Evolutionary conservation across 2,797 vertebrate genomes (phyloP).

Genomic region (Karalla daura): DNA sequence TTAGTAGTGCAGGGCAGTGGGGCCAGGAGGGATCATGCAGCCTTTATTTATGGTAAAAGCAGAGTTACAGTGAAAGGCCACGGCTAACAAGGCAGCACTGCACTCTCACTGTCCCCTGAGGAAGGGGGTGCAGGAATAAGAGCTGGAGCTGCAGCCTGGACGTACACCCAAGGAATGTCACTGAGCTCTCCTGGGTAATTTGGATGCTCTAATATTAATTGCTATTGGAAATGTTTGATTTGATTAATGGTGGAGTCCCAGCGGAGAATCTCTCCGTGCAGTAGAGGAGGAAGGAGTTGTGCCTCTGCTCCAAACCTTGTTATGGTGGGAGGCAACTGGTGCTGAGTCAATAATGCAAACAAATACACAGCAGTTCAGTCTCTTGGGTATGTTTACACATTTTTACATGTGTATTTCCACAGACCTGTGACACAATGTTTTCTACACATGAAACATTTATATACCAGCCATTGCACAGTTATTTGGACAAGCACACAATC

Average conservation of each 20-base stretch:
- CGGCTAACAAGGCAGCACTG: slow-evolving; percentile 57
- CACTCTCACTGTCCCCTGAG: slow-evolving; percentile 38
- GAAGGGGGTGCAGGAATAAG: slow-evolving; percentile 18
- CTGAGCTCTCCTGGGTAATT: slow-evolving; percentile 61
- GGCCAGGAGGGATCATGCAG: slow-evolving; percentile 1
- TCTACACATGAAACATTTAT: background rate
- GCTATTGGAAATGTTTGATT: slow-evolving; percentile 71
- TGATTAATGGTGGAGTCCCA: slow-evolving; percentile 64
- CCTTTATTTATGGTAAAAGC: slow-evolving; percentile 31
- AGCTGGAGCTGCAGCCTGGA: slow-evolving; percentile 13
- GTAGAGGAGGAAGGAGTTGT: slow-evolving; percentile 30
- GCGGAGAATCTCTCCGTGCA: slow-evolving; percentile 8
- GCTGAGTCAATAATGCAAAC: slow-evolving; percentile 13
- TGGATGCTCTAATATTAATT: slow-evolving; percentile 72
- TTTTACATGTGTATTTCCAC: background rate
- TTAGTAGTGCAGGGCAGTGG: background rate
- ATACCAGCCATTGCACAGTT: background rate
- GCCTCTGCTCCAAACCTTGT: slow-evolving; percentile 56
- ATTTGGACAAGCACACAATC: background rate
- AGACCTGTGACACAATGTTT: slow-evolving; percentile 7
- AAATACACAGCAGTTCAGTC: background rate
- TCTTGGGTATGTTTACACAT: slow-evolving; percentile 18
- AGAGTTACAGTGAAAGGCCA: slow-evolving; percentile 32
- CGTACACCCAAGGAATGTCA: slow-evolving; percentile 47
- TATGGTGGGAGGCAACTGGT: slow-evolving; percentile 26